Base-by-base conservation (phyloP, 2,113 vertebrate genomes). In the Rhinolophus ferrumequinum region DNA sequence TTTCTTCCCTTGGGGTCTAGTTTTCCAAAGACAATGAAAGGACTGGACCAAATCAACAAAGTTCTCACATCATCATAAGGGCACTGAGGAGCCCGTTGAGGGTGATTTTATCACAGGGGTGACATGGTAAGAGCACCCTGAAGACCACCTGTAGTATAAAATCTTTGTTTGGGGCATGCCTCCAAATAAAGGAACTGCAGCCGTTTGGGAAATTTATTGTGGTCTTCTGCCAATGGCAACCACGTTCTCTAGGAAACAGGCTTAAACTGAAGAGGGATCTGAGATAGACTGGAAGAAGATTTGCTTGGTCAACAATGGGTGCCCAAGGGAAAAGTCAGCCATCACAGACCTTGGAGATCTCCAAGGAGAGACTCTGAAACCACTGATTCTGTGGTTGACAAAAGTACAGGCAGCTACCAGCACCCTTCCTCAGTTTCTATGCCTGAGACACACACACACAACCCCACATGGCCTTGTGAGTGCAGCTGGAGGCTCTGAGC, bases 381-480 rank as follows among this genome's bases (percentile, higher is more conserved):
- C 18, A n/a, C 13, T 3, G 33, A 6, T 50, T 62, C 70, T 67
- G 10, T 15, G 21, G 8, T 2, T 76, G 38, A 44, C 77, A 30
- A 77, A 50, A 56, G 50, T 41, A 10, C 3, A 85, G 38, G 33
- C 52, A 73, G 56, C 60, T 26, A 8, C 26, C 44, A 30, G 44
- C 16, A 0, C 26, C 4, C 44, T 56, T 19, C 66, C 15, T 67
- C 15, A 0, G 54, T 35, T 73, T 38, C 47, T 58, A 60, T 5
- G 8, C 82, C 70, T 7, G 7, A 18, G 72, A 30, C 75, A 88
- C 26, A 12, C 6, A 3, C 83, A 28, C 83, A n/a, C 11, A 28
- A 35, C 38, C 28, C 33, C 8, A 2, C 6, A 0, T 0, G n/a
- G n/a, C 13, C 54, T 30, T 6, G 16, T 12, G n/a, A 80, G 58